phyloP scores from a whole-genome alignment of 2,113 vertebrate species.

The Thinocorus orbignyianus region DNA sequence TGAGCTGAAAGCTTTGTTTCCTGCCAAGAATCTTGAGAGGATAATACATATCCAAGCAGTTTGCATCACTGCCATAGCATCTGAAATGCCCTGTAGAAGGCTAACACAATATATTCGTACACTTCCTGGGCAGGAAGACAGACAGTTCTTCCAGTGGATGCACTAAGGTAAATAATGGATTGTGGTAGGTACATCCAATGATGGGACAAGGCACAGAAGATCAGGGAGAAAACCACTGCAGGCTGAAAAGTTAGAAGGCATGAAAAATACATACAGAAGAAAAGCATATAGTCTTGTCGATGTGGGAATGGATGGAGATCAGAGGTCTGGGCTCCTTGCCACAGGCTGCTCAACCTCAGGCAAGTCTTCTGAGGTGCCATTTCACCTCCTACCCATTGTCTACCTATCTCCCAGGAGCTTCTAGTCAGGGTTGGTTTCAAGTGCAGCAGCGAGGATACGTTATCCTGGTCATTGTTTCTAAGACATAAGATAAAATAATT shows the following conservation, averaged over 20 bases:
- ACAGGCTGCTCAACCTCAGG: not conserved
- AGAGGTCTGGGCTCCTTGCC: not conserved
- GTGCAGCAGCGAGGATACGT: not conserved
- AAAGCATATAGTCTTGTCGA: not conserved
- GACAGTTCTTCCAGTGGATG: not conserved
- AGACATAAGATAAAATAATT: not conserved
- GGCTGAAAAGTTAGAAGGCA: not conserved
- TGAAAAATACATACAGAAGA: not conserved
- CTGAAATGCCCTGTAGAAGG: not conserved
- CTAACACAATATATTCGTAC: not conserved
- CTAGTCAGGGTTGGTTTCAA: not conserved
- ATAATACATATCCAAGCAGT: not conserved
- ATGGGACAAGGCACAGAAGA: not conserved
- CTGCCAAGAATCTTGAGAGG: not conserved
- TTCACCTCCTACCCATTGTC: constrained; percentile 56
- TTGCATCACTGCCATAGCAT: not conserved
- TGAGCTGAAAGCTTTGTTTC: constrained; percentile 11
- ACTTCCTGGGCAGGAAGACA: not conserved
- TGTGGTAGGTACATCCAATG: not conserved
- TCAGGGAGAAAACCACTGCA: not conserved
- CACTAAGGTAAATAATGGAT: not conserved
- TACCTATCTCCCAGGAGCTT: constrained; percentile 27
- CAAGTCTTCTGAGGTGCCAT: not conserved
- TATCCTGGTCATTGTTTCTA: not conserved
- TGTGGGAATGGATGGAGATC: not conserved